Evolutionary conservation across 2,113 vertebrate species (phyloP).

Genomic region (Delphinapterus leucas): DNA sequence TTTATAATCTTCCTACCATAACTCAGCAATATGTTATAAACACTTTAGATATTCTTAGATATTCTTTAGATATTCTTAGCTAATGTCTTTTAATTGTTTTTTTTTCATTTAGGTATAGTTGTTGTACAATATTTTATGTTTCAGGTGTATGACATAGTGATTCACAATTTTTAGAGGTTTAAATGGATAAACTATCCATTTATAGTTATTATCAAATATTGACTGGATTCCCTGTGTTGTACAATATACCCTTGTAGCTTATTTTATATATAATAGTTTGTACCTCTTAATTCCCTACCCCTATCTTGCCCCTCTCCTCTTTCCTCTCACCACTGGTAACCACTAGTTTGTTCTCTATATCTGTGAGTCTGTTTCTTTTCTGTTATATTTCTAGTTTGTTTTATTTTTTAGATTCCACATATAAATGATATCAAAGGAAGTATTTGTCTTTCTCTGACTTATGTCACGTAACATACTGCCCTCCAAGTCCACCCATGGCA

Average conservation of each 20-base stretch:
- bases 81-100: not conserved
- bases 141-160: not conserved
- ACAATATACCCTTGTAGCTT: not conserved
- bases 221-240: not conserved
- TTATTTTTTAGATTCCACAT: too few species aligned
- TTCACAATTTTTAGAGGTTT: not conserved
- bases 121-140: not conserved
- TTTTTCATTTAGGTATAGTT: not conserved
- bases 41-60: not conserved
- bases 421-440: too few species aligned
- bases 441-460: too few species aligned
- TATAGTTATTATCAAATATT: not conserved
- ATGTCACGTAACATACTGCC: too few species aligned
- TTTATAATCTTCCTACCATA: not conserved
- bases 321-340: not conserved
- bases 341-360: too few species aligned
- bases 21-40: not conserved
- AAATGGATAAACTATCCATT: not conserved
- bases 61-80: not conserved
- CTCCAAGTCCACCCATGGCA: too few species aligned
- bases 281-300: not conserved
- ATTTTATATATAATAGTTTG: not conserved
- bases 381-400: too few species aligned
- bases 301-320: not conserved
- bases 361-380: too few species aligned